A percentile compares a stretch with the other conserved stretches of the same genome.
phyloP scores from a whole-genome alignment of 2,113 vertebrate genomes.

The Oenanthe oenanthe region DNA sequence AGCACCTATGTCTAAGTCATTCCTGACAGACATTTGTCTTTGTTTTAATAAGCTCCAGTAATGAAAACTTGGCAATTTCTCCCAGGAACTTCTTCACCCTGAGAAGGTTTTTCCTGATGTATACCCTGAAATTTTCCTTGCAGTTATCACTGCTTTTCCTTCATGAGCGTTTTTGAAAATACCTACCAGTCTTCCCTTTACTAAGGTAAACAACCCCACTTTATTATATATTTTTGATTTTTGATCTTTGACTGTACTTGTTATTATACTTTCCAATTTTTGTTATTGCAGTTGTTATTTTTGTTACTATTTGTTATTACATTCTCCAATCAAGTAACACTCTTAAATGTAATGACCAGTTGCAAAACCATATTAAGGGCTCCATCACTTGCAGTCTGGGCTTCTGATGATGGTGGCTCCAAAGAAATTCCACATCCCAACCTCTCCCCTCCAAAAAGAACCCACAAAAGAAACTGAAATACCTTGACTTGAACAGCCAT shows the following conservation, averaged over 20 bases:
- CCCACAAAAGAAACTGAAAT: neutral
- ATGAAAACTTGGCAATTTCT: neutral
- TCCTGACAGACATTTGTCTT: neutral
- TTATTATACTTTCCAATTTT: neutral
- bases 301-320: neutral
- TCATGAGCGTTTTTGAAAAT: neutral
- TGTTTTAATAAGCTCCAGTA: neutral
- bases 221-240: neutral
- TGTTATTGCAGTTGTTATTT: neutral
- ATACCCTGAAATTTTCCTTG: neutral
- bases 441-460: fast-evolving
- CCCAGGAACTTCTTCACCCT: neutral
- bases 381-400: neutral
- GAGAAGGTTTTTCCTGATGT: neutral
- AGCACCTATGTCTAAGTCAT: neutral
- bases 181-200: neutral
- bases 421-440: neutral
- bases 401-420: neutral
- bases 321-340: neutral
- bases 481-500: neutral
- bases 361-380: neutral
- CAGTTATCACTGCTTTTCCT: neutral
- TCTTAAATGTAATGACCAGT: neutral
- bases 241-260: neutral
- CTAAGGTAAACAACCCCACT: neutral